Evolutionary conservation across 2,888 invertebrate species (phyloP), one percentile per base, ranked within the genome.

Genomic region (Oscheius onirici): DNA sequence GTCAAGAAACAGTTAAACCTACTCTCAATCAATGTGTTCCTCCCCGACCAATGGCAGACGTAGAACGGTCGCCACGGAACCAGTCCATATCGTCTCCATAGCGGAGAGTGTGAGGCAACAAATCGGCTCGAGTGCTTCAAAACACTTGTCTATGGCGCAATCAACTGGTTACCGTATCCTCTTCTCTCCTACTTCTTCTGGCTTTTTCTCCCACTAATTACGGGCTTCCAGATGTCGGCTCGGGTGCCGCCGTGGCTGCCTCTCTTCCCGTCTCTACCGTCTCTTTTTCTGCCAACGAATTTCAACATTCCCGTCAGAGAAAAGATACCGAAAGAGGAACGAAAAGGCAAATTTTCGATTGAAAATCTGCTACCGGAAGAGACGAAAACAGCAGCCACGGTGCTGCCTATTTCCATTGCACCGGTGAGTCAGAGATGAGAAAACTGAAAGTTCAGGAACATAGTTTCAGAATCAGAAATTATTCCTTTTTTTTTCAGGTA

Each of bases 231-330:
- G 41, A 66, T 66, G 66, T 66, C 66, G 52, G 54, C 66, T 20
- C 20, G 66, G 63, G 63, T 63, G 17, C 66, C 55, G 15, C 55
- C 69, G 41, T 69, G 69, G 69, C 41, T 69, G 60, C 69, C 69
- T 20, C 24, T 69, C 69, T 69, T 69, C 41, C 69, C 69, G 20
- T 34, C 34, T 34, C 69, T 69, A 20, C 57, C 51, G 17, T 54
- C 69, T 10, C 44, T 70, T 6, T 70, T 69, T 20, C 40, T 69
- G 15, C 69, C 69, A 15, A 22, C 26, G 8, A 34, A 34, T 34
- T 34, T 34, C 34, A 34, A 34, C 34, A 34, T 34, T 6, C 34
- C 61, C n/a, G 26, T 26, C n/a, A 61, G 41, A 24, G 46, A 44
- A 15, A n/a, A 24, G 15, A 22, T 1, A 10, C 22, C 22, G 13